These are phyloP conservation scores for Drosophila multiciliata DNA, from an alignment of 2,888 invertebrate genomes.

Conservation along the genomic window DNA sequence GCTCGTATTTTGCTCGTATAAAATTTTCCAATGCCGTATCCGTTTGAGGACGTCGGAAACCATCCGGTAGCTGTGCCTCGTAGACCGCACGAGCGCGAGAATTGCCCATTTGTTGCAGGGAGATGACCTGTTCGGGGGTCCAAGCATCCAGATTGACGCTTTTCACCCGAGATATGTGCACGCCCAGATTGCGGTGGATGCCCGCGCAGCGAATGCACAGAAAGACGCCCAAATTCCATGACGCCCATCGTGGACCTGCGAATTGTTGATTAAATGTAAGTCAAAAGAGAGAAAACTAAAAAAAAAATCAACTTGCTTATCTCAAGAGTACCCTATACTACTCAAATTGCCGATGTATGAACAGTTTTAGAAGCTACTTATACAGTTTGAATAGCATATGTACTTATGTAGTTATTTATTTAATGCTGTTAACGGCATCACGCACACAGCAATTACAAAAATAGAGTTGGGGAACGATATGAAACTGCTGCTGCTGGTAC, in stretches of 20 bases:
- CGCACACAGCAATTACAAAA: background rate
- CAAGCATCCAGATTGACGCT: conserved; percentile 99
- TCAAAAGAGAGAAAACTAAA: background rate
- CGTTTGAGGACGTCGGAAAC: conserved; percentile 97
- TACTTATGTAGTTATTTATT: background rate
- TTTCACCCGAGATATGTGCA: conserved; percentile 99
- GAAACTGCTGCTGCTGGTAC: background rate
- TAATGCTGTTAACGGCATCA: conserved; percentile 8
- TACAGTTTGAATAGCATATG: background rate
- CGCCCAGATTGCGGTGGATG: conserved; percentile 98
- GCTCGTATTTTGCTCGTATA: conserved; percentile 99
- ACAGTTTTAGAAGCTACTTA: background rate
- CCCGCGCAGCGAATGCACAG: conserved; percentile 99
- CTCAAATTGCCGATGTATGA: conserved; percentile 6
- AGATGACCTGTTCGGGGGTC: conserved; percentile 98
- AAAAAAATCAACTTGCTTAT: conserved; percentile 18
- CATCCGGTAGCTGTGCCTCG: conserved; percentile 98
- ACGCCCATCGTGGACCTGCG: conserved; percentile 98
- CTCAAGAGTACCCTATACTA: conserved; percentile 11
- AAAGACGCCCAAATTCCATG: conserved; percentile 99
- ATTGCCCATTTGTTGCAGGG: conserved; percentile 99
- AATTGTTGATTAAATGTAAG: conserved; percentile 3
- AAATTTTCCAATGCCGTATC: conserved; percentile 97
- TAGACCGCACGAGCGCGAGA: conserved; percentile 98
- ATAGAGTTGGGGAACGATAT: background rate